Evolutionary conservation across 1,140 invertebrate genomes (phyloP).

Genomic region (Drosophila varians): DNA sequence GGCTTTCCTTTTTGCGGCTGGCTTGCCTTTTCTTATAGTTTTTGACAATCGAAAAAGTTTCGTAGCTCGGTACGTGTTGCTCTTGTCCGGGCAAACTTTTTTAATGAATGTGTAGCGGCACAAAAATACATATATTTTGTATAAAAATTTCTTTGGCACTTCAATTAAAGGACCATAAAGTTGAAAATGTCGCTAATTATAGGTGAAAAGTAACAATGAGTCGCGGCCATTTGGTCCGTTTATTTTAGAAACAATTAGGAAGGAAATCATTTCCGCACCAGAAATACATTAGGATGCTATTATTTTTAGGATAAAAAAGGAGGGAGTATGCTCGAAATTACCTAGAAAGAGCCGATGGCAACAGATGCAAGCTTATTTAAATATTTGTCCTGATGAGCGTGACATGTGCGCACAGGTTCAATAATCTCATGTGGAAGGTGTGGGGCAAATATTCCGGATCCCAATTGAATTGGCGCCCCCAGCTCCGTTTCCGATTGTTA

Average conservation of each 20-base stretch:
- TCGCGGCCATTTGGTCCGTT: background rate
- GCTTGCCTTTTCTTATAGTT: constrained; percentile 65
- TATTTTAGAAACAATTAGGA: background rate
- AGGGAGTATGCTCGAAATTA: constrained; percentile 47
- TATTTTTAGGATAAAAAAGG: background rate
- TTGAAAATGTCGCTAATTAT: constrained; percentile 25
- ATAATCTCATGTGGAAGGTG: constrained; percentile 18
- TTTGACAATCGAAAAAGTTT: constrained; percentile 71
- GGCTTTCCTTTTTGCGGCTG: constrained; percentile 55
- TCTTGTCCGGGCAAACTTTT: constrained; percentile 61
- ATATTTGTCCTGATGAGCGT: constrained; percentile 40
- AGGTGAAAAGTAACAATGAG: background rate
- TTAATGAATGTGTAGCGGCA: constrained; percentile 55
- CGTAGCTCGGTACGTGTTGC: constrained; percentile 58
- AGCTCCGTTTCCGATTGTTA: constrained; percentile 37
- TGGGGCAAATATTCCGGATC: constrained; percentile 5
- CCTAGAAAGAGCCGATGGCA: constrained; percentile 4
- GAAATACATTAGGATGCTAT: constrained; percentile 7
- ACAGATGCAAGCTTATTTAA: constrained; percentile 40
- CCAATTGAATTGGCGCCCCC: constrained; percentile 39
- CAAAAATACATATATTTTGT: constrained; percentile 4
- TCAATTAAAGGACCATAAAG: constrained; percentile 37
- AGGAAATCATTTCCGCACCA: constrained; percentile 8
- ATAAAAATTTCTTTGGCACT: constrained; percentile 9
- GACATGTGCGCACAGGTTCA: constrained; percentile 35